A percentile compares a stretch with the other conserved stretches of the same genome.
Evolutionary conservation across 2,797 vertebrate genomes (phyloP).

Genomic region (Pangasius larnaudii): DNA sequence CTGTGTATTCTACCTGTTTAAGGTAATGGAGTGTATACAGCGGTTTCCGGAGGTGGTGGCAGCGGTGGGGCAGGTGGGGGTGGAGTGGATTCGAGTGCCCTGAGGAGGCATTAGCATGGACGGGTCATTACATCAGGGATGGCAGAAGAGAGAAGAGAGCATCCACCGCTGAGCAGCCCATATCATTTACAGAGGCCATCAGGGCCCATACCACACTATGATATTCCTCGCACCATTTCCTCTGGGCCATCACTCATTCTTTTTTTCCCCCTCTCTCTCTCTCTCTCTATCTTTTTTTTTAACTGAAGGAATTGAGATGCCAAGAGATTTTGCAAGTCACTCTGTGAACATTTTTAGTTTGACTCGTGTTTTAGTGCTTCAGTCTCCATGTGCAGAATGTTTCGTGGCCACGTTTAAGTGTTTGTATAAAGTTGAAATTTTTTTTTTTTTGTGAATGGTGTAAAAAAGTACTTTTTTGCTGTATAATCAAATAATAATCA

Average conservation of each 20-base stretch:
- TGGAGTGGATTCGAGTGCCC: conserved; percentile 59
- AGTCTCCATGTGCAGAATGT: background rate
- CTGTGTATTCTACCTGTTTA: conserved; percentile 46
- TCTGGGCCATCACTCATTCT: conserved; percentile 57
- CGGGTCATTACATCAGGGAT: conserved; percentile 65
- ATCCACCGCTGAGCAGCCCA: conserved; percentile 62
- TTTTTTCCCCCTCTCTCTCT: background rate
- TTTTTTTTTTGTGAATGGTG: conserved; percentile 16
- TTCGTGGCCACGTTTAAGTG: background rate
- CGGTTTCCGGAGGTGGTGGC: conserved; percentile 42
- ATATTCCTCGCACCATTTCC: conserved; percentile 63
- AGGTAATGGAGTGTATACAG: conserved; percentile 55
- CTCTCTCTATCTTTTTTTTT: conserved; percentile 21
- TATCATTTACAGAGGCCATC: conserved; percentile 64
- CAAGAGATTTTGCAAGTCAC: conserved; percentile 52
- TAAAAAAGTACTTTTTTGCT: background rate
- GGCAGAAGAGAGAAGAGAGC: conserved; percentile 60
- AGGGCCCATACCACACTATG: conserved; percentile 62
- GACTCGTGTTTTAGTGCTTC: conserved; percentile 2
- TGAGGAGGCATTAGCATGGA: conserved; percentile 63
- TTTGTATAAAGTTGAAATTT: background rate
- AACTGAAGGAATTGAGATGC: conserved; percentile 55
- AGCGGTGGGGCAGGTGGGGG: conserved; percentile 53
- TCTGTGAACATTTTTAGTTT: conserved; percentile 47
- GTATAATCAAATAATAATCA: background rate